Conservation (phyloP, 2,888 invertebrate species). For the Crocallis elinguaria region DNA sequence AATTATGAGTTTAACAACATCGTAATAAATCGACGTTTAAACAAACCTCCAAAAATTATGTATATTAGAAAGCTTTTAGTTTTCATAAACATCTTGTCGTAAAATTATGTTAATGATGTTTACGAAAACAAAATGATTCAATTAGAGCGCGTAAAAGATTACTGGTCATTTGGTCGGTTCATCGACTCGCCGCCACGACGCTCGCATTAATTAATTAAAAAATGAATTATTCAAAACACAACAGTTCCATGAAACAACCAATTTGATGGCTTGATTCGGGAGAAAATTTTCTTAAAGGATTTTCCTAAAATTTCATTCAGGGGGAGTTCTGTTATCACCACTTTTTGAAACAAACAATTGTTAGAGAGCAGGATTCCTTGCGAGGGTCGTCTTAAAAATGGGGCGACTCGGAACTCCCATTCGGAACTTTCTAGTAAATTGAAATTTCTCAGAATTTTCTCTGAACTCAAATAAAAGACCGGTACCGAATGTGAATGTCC, state of each 20-base stretch:
- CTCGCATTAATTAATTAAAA: conserved; percentile 7
- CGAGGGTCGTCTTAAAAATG: conserved; percentile 20
- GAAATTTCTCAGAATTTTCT: conserved; percentile 32
- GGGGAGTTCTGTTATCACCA: conserved; percentile 14
- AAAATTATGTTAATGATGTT: background rate
- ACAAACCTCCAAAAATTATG: too few species aligned
- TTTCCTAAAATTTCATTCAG: conserved; percentile 13
- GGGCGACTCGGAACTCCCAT: conserved; percentile 10
- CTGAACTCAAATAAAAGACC: conserved; percentile 17
- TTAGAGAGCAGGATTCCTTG: conserved; percentile 3
- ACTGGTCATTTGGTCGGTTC: conserved; percentile 1
- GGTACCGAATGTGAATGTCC: conserved; percentile 20
- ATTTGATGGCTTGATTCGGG: conserved; percentile 1
- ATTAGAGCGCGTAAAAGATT: background rate
- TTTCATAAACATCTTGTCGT: too few species aligned
- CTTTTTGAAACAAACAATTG: conserved; percentile 24
- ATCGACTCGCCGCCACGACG: background rate
- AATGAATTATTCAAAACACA: conserved; percentile 21
- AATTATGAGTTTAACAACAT: too few species aligned
- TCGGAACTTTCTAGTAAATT: conserved; percentile 30
- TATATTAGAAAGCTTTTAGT: too few species aligned
- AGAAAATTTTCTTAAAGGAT: conserved; percentile 10
- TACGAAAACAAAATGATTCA: background rate
- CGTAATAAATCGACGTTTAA: too few species aligned
- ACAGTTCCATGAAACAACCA: conserved; percentile 5